Percentiles rank a stretch among this genome's conserved stretches.
These are phyloP conservation scores for Motacilla alba DNA, from an alignment of 2,113 vertebrate genomes.

Conservation along the genomic window DNA sequence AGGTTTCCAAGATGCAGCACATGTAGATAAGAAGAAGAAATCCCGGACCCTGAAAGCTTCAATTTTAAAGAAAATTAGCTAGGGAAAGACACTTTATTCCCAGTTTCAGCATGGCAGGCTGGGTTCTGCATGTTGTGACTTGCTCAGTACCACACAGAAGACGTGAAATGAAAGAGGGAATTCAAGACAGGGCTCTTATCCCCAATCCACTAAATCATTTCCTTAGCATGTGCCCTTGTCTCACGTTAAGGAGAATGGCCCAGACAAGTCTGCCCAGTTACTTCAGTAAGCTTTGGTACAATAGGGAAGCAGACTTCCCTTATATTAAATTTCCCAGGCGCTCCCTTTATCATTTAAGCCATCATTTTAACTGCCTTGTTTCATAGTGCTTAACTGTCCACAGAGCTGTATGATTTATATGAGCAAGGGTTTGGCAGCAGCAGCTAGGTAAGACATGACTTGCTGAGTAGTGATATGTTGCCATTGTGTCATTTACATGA, in stretches of 20 bases:
- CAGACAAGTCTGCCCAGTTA: conserved; percentile 54
- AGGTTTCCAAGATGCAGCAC: background rate
- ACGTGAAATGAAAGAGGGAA: background rate
- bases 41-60: background rate
- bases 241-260: conserved; percentile 12
- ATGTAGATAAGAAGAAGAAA: background rate
- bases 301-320: conserved; percentile 54
- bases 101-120: background rate
- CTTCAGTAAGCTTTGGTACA: conserved; percentile 40
- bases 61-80: background rate
- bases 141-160: background rate
- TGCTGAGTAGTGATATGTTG: background rate
- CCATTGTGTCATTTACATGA: background rate
- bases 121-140: conserved; percentile 18
- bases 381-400: conserved; percentile 48
- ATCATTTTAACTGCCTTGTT: conserved; percentile 48
- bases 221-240: background rate
- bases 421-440: conserved; percentile 41
- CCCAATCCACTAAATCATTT: conserved; percentile 44
- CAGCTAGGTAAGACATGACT: background rate
- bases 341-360: conserved; percentile 50
- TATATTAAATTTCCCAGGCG: conserved; percentile 61
- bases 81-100: background rate
- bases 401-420: conserved; percentile 53
- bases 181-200: conserved; percentile 37